Evolutionary conservation across 2,113 vertebrate species (phyloP).

Genomic region (Sturnus vulgaris): DNA sequence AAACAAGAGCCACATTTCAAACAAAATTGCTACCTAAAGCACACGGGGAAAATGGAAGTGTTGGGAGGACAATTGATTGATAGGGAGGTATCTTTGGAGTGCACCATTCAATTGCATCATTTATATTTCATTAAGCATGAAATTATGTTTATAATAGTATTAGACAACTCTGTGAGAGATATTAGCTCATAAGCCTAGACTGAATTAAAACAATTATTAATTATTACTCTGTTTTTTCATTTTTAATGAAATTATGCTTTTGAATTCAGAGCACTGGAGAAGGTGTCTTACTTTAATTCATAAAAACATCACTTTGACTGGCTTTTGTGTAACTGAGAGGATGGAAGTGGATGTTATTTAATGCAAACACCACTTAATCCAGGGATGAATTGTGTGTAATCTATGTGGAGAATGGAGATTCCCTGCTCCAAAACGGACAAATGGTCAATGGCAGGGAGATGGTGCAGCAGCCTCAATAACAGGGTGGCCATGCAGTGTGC

Average conservation of each 20-base stretch:
- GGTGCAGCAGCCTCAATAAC: neutral
- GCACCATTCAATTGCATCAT: slow-evolving; percentile 28
- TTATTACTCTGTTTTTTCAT: slow-evolving; percentile 16
- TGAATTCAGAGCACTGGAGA: neutral
- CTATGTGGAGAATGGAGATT: rapidly evolving
- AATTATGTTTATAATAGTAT: slow-evolving; percentile 61
- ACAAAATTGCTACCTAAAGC: neutral
- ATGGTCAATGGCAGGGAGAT: neutral
- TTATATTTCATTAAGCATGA: slow-evolving; percentile 61
- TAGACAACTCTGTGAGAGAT: slow-evolving; percentile 16
- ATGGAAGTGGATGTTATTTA: neutral
- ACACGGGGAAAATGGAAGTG: neutral
- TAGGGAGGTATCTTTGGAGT: neutral
- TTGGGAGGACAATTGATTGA: neutral
- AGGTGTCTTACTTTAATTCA: neutral
- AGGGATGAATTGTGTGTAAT: neutral
- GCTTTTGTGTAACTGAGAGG: neutral
- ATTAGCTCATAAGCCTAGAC: slow-evolving; percentile 20
- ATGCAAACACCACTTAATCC: neutral
- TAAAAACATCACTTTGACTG: neutral
- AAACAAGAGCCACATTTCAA: neutral
- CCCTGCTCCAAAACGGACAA: neutral
- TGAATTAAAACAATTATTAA: slow-evolving; percentile 47
- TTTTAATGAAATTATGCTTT: slow-evolving; percentile 25
- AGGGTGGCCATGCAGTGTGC: rapidly evolving